Percentiles rank a stretch among this genome's conserved stretches.
Conservation (phyloP, 2,888 invertebrate species). For the Spilosoma lubricipeda region DNA sequence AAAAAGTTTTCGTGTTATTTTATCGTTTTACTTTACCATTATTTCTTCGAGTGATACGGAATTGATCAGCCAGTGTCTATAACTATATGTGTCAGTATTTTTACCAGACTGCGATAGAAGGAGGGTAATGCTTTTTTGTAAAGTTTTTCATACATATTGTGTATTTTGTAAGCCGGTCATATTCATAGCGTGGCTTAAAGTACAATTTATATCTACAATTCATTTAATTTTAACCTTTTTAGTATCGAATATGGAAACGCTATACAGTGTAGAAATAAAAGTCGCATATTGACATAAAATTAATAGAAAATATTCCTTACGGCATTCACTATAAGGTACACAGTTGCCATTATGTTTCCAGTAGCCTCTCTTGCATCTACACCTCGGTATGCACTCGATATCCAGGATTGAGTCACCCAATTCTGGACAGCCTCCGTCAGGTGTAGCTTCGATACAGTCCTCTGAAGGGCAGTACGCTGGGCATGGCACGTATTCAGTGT, state of each 20-base stretch:
- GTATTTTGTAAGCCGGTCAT: not conserved
- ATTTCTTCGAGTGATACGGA: no score
- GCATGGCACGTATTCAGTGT: slow-evolving; percentile 58
- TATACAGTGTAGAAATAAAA: no score
- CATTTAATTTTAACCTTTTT: no score
- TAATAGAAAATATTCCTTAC: slow-evolving; percentile 51
- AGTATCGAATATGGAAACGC: no score
- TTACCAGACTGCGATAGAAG: no score
- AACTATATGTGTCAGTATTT: no score
- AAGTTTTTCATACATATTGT: not conserved
- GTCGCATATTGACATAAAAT: no score
- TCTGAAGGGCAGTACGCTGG: slow-evolving; percentile 61
- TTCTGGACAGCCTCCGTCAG: slow-evolving; percentile 48
- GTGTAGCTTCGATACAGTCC: slow-evolving; percentile 56
- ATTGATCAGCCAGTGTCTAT: no score
- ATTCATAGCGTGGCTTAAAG: not conserved
- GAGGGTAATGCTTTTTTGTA: no score
- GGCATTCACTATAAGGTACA: slow-evolving; percentile 60
- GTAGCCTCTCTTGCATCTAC: slow-evolving; percentile 58
- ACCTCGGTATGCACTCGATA: slow-evolving; percentile 53
- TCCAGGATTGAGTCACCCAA: slow-evolving; percentile 23
- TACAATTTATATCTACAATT: not conserved
- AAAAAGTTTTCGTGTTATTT: no score
- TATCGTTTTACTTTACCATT: no score
- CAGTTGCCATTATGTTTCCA: slow-evolving; percentile 60